Evolutionary conservation across 1,140 invertebrate genomes (phyloP), one percentile per base, ranked within the genome.

Genomic region (Drosophila mojavensis): DNA sequence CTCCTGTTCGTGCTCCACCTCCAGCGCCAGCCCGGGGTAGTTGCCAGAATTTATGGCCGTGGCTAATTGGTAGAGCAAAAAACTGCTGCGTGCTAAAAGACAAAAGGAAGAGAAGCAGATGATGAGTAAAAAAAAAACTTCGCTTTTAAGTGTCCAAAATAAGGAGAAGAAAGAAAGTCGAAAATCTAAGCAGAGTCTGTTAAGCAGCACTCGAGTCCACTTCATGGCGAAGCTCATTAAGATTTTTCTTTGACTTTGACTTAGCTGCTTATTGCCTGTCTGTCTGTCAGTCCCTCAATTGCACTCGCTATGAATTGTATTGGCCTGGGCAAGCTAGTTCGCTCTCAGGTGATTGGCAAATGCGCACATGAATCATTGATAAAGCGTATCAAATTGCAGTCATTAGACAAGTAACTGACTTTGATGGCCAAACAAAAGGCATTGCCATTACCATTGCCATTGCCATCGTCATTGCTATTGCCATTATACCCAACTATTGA

Each of bases 1-100:
- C 56, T 75, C 74, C 65, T 71, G 69, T 20, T 71, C 11, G 50
- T 26, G 26, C 55, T 66, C 54, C 51, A 26, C 11, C 36, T 66
- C 54, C 47, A 41, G 17, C 41, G 59, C 50, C 60, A 64, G 28
- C 43, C 43, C 39, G 15, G 50, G 67, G 53, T 65, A 71, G 65
- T 72, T 67, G 41, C 58, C 68, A 69, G 84, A 83, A 88, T 88
- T 88, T 88, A 88, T 88, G 80, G 84, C 84, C 78, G 50, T 56
- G 54, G 84, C 84, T 88, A 88, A 88, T 88, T 88, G 84, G 80
- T 88, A 83, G 65, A 88, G 77, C 70, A 88, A 70, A 89, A 88
- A 88, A 78, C 67, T 72, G 73, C 67, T 71, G 69, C 77, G 84
- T 65, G 50, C 84, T 88, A 70, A 17, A 61, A 60, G 13, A 47